Evolutionary conservation across 2,888 invertebrate genomes (phyloP).

Genomic region (Chymomyza fuscimana): DNA sequence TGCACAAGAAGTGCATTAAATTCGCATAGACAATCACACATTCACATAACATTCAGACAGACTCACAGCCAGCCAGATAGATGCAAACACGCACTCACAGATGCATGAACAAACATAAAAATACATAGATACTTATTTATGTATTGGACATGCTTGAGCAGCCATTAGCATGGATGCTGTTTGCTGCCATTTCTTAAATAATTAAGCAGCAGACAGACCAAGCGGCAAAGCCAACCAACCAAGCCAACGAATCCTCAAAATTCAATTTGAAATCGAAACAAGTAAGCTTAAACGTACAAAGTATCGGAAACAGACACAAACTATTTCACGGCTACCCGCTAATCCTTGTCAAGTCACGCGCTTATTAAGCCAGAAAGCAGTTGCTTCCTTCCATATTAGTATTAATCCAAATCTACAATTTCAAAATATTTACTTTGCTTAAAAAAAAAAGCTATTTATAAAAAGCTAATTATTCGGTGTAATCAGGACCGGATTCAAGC

Average conservation of each 20-base stretch:
- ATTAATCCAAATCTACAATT: too few species aligned
- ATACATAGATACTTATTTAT: constrained; percentile 19
- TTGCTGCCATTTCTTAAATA: constrained; percentile 45
- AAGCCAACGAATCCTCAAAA: not conserved
- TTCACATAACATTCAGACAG: not conserved
- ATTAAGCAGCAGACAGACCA: constrained; percentile 52
- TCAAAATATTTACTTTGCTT: too few species aligned
- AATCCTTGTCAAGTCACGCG: too few species aligned
- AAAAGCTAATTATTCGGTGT: too few species aligned
- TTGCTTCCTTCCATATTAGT: too few species aligned
- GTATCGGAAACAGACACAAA: too few species aligned
- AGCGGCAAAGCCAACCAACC: constrained; percentile 19
- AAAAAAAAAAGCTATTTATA: too few species aligned
- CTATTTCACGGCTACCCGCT: too few species aligned
- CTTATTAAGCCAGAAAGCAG: too few species aligned
- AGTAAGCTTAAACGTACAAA: not conserved
- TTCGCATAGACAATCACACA: constrained; percentile 37
- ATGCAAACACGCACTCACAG: not conserved
- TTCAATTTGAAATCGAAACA: not conserved
- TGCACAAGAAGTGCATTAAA: constrained; percentile 59
- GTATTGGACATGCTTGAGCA: constrained; percentile 4
- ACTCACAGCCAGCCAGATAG: not conserved
- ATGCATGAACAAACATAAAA: constrained; percentile 11
- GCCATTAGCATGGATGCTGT: constrained; percentile 32
- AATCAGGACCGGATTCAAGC: too few species aligned